These are phyloP conservation scores for Belgica antarctica DNA, from an alignment of 2,888 invertebrate genomes.

Conservation along the genomic window DNA sequence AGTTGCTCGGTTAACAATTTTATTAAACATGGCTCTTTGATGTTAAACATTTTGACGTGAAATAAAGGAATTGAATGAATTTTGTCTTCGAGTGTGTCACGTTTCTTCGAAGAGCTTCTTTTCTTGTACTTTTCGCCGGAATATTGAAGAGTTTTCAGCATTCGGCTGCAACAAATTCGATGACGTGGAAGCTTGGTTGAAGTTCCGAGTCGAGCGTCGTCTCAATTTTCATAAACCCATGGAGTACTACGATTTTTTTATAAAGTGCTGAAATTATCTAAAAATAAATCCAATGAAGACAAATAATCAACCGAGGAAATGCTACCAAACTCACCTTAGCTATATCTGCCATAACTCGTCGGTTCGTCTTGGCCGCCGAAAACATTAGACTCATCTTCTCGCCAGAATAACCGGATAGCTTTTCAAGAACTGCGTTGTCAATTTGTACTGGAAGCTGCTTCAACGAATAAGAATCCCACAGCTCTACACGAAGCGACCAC, in stretches of 20 bases:
- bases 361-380: not conserved
- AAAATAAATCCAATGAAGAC: too few relatives aligned
- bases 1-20: too few relatives aligned
- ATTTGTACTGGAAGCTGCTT: not conserved
- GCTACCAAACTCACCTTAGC: not conserved
- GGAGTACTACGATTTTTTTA: not conserved
- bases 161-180: not conserved
- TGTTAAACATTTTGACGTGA: too few relatives aligned
- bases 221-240: not conserved
- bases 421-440: conserved; percentile 19
- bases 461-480: not conserved
- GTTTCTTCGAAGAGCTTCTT: too few relatives aligned
- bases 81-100: too few relatives aligned
- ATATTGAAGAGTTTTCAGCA: not conserved
- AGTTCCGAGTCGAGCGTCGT: not conserved
- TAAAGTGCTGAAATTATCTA: not conserved
- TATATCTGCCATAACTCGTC: conserved; percentile 32
- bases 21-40: too few relatives aligned
- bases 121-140: not conserved
- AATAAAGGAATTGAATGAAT: too few relatives aligned
- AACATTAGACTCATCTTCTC: conserved; percentile 32
- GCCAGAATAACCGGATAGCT: conserved; percentile 26
- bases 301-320: too few relatives aligned
- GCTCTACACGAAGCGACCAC: too few relatives aligned
- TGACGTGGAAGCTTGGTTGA: not conserved